Evolutionary conservation across 2,113 vertebrate genomes (phyloP), one percentile per base, ranked within the genome.

Genomic region (Daubentonia madagascariensis): DNA sequence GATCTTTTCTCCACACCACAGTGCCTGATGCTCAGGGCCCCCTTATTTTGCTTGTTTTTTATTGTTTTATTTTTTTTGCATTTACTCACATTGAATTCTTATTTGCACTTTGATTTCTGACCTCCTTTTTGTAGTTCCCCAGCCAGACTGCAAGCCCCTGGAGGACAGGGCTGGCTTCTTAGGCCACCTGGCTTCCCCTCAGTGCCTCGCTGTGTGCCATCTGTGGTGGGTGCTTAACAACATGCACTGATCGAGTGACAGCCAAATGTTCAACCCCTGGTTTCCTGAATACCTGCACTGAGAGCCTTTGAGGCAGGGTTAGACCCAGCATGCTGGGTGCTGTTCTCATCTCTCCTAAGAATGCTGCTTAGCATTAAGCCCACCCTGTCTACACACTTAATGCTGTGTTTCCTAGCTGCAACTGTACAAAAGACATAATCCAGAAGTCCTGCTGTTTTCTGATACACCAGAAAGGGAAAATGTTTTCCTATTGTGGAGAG

Each of bases 151-250:
- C 11, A 1, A 68, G 72, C 59, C 59, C 54, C 32, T 1, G 3
- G 67, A n/a, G 30, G 81, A n/a, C 28, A 52, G 59, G n/a, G 18
- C 13, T 23, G 28, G 20, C 91, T 28, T 85, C 45, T 35, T 17
- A 11, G 4, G 13, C 23, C 68, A 11, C 7, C 0, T 23, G 35
- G 32, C 5, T 11, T 70, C 89, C 25, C n/a, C 80, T 40, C 35
- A 0, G 32, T 2, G 2, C 67, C 43, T 17, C 0, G 7, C 14
- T 30, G 52, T 14, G 3, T 40, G 18, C n/a, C 6, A 12, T 54
- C 48, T 4, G 0, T 18, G n/a, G 14, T 5, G 45, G 22, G 3
- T 1, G 2, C 6, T n/a, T 48, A 23, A 5, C 0, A 1, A 5
- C 0, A 14, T 20, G 8, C 76, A 8, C 0, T 1, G 8, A 52